Evolutionary conservation across 1,140 invertebrate genomes (phyloP), one percentile per base, ranked within the genome.

Genomic region (Achroia grisella): DNA sequence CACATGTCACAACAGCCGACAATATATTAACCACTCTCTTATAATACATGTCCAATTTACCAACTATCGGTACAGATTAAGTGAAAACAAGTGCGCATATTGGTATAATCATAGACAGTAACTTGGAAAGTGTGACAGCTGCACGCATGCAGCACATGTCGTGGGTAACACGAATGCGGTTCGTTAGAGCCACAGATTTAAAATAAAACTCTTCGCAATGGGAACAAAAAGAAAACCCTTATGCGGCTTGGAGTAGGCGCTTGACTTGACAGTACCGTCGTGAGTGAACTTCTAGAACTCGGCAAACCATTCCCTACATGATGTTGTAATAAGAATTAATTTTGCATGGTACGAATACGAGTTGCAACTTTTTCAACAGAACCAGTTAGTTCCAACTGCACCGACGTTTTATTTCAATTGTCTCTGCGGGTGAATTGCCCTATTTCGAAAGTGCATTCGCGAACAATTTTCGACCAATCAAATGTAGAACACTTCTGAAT

Each of bases 361-460:
- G 33, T 62, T 57, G 43, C 9, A 53, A 44, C 57, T 52, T 70
- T 65, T 48, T 55, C 35, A 13, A 44, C 17, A 23, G 17, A 6
- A 23, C 40, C 30, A 39, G 32, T 36, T 45, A 34, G 45, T 57
- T 35, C 39, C 45, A 52, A 58, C 51, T 67, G 62, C 57, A 62
- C 29, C 48, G 48, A 50, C 57, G 69, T 78, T 81, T 76, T 75
- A 71, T 81, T 79, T 73, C 71, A 75, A 77, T 77, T 77, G 78
- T 79, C 73, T 78, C 68, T 72, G 75, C 70, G 71, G 67, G 71
- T 74, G 71, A 62, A 79, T 77, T 74, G 73, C 55, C 78, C 75
- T 72, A 79, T 76, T 82, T 78, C 57, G 65, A 71, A 63, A 70
- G 59, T 62, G 58, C 63, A 68, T 48, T 63, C 56, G 65, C 68